Conservation (phyloP, 30 jellyfish, hydroid and myxozoan genomes). For the Hydra vulgaris region DNA sequence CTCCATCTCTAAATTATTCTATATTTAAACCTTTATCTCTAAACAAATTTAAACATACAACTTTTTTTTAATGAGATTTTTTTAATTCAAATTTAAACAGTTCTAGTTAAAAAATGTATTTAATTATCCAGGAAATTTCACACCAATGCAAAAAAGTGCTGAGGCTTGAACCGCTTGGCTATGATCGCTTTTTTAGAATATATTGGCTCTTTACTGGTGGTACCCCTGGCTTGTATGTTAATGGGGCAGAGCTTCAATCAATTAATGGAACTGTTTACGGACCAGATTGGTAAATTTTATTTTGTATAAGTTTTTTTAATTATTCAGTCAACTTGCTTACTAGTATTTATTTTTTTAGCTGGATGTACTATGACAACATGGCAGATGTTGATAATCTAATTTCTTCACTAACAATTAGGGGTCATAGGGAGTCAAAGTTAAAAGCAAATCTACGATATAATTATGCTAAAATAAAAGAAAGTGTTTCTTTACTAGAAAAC, state of each 20-base stretch:
- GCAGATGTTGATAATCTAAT: conserved; percentile 44
- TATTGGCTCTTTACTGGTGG: conserved; percentile 69
- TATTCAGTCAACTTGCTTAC: too few species aligned
- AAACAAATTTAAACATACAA: too few species aligned
- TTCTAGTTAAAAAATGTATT: background rate
- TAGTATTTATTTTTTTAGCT: conserved; percentile 21
- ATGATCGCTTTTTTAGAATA: conserved; percentile 51
- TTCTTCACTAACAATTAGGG: conserved; percentile 47
- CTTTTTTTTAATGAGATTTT: too few species aligned
- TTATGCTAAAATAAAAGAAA: conserved; percentile 31
- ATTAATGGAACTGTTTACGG: background rate
- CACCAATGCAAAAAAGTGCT: conserved; percentile 41
- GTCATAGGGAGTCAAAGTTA: conserved; percentile 55
- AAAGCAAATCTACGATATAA: conserved; percentile 23
- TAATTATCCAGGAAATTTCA: conserved; percentile 23
- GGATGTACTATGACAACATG: conserved; percentile 50
- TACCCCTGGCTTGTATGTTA: conserved; percentile 65
- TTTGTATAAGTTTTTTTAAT: too few species aligned
- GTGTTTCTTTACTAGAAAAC: conserved; percentile 43
- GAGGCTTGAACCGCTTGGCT: conserved; percentile 78
- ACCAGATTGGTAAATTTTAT: background rate
- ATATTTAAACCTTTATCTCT: too few species aligned
- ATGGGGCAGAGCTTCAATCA: background rate
- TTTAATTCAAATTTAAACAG: too few species aligned
- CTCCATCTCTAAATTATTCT: too few species aligned